These are phyloP conservation scores for Puntigrus tetrazona DNA, from an alignment of 2,113 vertebrate species.

Conservation along the genomic window DNA sequence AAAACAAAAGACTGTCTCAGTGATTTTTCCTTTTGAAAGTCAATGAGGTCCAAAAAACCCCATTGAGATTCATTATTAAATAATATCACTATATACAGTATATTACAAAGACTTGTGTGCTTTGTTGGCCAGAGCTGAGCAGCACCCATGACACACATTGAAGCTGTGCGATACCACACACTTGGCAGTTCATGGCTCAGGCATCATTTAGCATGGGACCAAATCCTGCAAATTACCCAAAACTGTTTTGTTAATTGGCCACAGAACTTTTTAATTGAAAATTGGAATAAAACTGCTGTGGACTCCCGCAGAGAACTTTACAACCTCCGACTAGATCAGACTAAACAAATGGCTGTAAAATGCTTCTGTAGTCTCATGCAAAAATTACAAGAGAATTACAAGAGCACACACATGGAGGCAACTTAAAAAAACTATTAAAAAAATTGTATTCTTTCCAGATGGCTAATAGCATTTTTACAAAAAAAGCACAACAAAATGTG, in stretches of 20 bases:
- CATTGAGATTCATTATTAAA: background rate
- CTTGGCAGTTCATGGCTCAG: background rate
- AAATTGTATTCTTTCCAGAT: background rate
- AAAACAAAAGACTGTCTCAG: background rate
- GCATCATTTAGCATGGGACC: background rate
- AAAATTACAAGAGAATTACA: background rate
- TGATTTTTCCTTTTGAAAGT: background rate
- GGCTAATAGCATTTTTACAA: background rate
- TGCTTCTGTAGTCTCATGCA: background rate
- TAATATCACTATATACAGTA: background rate
- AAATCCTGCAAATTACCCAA: slow-evolving; percentile 29
- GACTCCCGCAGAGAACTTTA: background rate
- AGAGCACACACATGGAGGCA: too few relatives aligned
- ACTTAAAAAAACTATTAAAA: background rate
- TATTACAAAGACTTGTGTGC: background rate
- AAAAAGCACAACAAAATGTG: background rate
- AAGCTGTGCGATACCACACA: background rate
- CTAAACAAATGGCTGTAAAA: background rate
- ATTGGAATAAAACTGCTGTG: slow-evolving; percentile 15
- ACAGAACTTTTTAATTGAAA: slow-evolving; percentile 30
- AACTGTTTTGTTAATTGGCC: slow-evolving; percentile 33
- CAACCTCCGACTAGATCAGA: background rate
- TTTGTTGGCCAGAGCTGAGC: background rate
- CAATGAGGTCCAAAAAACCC: background rate
- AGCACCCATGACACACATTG: background rate